Evolutionary conservation across 1,140 invertebrate species (phyloP), one percentile per base, ranked within the genome.

Genomic region (Pseudomyrmex concolor): DNA sequence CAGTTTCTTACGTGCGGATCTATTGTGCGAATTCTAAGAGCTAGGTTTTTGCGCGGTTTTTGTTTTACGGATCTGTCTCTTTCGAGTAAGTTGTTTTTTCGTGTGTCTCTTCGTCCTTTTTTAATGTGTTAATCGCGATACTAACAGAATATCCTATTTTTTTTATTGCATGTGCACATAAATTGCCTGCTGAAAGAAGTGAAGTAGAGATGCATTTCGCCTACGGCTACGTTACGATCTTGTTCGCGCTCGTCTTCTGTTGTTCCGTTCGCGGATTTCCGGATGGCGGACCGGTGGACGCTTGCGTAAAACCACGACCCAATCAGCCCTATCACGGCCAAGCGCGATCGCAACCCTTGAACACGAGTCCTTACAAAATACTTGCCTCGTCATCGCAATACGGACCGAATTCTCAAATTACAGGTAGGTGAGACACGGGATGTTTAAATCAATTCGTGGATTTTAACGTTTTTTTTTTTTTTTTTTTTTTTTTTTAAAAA

Each of bases 291-390:
- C 97, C 97, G 0, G 95, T 97, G 10, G 97, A 97, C 90, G 95
- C 96, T 22, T 97, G 97, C 89, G 96, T 97, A 0, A 97, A 97
- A 89, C 95, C 95, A 22, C 94, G 95, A 25, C 95, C 95, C 0
- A 97, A 97, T 93, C 96, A 96, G 87, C 97, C 97, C 0, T 96
- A 97, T 91, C 97, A 97, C 85, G 96, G 97, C 45, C 95, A 96
- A 84, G 95, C 96, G 13, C 93, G 95, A 22, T 94, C 96, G 1
- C 96, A 97, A 88, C 94, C 96, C 0, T 87, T 94, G 2, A 91
- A 95, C 1, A 95, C 95, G 0, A 95, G 95, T 86, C 97, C 97
- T 13, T 97, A 96, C 90, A 94, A 95, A 74, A 92, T 97, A 12
- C 88, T 95, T 0, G 96, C 96, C 51, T 96, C 96, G 10, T 93